A percentile compares a stretch with the other conserved stretches of the same genome.
Evolutionary conservation across 2,113 vertebrate species (phyloP).

Genomic region (Apeltes quadracus): DNA sequence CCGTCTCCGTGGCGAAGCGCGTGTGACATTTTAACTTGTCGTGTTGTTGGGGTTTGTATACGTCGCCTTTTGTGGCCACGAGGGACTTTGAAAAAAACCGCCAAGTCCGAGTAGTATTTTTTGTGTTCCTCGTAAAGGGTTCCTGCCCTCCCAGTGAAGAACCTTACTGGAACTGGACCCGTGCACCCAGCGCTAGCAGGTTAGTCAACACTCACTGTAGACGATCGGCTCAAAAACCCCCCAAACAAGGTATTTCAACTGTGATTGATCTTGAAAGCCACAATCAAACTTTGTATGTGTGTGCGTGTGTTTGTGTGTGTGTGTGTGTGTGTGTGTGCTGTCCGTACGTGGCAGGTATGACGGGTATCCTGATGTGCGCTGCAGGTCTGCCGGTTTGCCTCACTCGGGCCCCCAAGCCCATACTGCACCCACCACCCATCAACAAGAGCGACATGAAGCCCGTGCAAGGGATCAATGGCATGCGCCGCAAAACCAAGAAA

Average conservation of each 20-base stretch:
- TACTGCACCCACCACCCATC: slow-evolving; percentile 93
- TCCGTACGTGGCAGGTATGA: slow-evolving; percentile 86
- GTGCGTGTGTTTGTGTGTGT: slow-evolving; percentile 38
- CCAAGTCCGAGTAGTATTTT: not conserved
- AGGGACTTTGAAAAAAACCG: not conserved
- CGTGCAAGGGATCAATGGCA: slow-evolving; percentile 89
- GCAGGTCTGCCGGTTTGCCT: slow-evolving; percentile 94
- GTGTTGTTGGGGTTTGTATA: slow-evolving; percentile 47
- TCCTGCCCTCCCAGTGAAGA: slow-evolving; percentile 96
- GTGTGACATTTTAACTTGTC: slow-evolving; percentile 63
- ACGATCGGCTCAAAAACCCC: not conserved
- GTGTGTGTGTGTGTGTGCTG: slow-evolving; percentile 17
- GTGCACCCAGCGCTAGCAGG: slow-evolving; percentile 95
- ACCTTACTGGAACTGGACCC: slow-evolving; percentile 91
- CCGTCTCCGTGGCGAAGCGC: slow-evolving; percentile 34
- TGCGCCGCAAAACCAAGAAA: slow-evolving; percentile 96
- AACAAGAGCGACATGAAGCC: slow-evolving; percentile 96
- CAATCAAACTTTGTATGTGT: too few relatives aligned
- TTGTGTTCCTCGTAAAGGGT: slow-evolving; percentile 77
- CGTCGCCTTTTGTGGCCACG: not conserved
- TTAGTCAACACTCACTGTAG: slow-evolving; percentile 58
- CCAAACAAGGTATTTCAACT: not conserved
- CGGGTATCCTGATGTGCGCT: slow-evolving; percentile 94
- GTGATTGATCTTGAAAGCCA: slow-evolving; percentile 2
- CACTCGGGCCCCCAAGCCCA: slow-evolving; percentile 93